These are phyloP conservation scores for Zonitis immaculata DNA, from an alignment of 2,888 invertebrate species.

Conservation along the genomic window DNA sequence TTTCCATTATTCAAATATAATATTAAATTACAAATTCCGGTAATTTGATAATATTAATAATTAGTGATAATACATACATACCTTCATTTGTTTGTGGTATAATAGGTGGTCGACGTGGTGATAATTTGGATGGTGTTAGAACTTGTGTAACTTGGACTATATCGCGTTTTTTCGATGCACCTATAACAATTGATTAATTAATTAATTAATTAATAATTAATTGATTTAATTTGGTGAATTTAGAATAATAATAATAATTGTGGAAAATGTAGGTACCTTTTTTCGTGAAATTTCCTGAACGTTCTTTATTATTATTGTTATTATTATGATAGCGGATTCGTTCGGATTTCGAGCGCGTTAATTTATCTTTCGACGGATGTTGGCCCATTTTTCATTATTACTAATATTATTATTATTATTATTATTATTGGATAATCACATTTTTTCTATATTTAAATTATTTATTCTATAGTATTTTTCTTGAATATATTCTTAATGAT, in stretches of 20 bases:
- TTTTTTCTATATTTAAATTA: too few species aligned
- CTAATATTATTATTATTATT: too few species aligned
- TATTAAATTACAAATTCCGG: too few species aligned
- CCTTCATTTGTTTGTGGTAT: constrained; percentile 37
- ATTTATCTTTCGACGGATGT: constrained; percentile 71
- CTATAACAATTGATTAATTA: constrained; percentile 36
- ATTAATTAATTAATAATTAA: not conserved
- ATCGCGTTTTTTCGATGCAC: constrained; percentile 39
- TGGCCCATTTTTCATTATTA: constrained; percentile 64
- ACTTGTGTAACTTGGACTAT: constrained; percentile 45
- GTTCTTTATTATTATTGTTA: constrained; percentile 48
- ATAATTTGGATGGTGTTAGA: constrained; percentile 41
- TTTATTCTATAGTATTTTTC: too few species aligned
- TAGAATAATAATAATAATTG: too few species aligned
- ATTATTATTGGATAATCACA: too few species aligned
- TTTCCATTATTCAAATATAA: too few species aligned
- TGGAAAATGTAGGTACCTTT: constrained; percentile 51
- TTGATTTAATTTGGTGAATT: too few species aligned
- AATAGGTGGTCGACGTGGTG: constrained; percentile 34
- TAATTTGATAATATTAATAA: not conserved
- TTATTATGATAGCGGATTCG: constrained; percentile 52
- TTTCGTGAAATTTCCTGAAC: constrained; percentile 66
- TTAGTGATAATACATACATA: constrained; percentile 24
- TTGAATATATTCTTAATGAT: too few species aligned
- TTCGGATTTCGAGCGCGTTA: constrained; percentile 62